phyloP scores from a whole-genome alignment of 1,140 invertebrate species.

The Drosophila bocki region DNA sequence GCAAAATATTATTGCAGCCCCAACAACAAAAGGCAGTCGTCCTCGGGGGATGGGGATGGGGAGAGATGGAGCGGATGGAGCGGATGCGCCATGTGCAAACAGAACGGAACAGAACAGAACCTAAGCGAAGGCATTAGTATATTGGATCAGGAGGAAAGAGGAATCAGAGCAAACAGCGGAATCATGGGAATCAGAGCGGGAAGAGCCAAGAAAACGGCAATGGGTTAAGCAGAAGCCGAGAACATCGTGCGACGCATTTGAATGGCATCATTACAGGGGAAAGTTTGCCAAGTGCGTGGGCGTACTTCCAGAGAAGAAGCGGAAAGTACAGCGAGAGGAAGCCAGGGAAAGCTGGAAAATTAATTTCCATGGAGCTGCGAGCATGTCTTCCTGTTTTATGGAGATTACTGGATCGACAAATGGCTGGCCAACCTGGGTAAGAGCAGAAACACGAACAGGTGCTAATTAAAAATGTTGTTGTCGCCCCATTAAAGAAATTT shows the following conservation, averaged over 20 bases:
- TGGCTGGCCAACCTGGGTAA: constrained; percentile 24
- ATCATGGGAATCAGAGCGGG: constrained; percentile 15
- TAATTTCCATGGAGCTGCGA: constrained; percentile 59
- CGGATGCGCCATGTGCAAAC: constrained; percentile 40
- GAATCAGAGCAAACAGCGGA: constrained; percentile 17
- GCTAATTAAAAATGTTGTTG: constrained; percentile 83
- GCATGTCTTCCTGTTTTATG: constrained; percentile 60
- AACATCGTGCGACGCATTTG: constrained; percentile 38
- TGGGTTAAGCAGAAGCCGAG: constrained; percentile 17
- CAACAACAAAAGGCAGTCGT: constrained; percentile 37
- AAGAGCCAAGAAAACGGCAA: constrained; percentile 15
- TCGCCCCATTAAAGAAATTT: constrained; percentile 80
- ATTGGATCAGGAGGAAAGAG: constrained; percentile 48
- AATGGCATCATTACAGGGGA: constrained; percentile 48
- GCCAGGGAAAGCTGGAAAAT: constrained; percentile 56
- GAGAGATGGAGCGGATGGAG: background rate
- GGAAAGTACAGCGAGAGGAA: constrained; percentile 3
- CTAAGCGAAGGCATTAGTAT: constrained; percentile 52
- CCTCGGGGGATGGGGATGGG: background rate
- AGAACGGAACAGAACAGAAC: constrained; percentile 16
- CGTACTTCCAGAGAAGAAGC: constrained; percentile 14
- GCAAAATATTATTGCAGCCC: constrained; percentile 77
- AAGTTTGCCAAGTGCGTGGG: constrained; percentile 45
- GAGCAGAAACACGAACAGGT: constrained; percentile 53
- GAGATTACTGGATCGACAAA: constrained; percentile 62